phyloP scores from a whole-genome alignment of 2,113 vertebrate genomes.

The Heloderma charlesbogerti region DNA sequence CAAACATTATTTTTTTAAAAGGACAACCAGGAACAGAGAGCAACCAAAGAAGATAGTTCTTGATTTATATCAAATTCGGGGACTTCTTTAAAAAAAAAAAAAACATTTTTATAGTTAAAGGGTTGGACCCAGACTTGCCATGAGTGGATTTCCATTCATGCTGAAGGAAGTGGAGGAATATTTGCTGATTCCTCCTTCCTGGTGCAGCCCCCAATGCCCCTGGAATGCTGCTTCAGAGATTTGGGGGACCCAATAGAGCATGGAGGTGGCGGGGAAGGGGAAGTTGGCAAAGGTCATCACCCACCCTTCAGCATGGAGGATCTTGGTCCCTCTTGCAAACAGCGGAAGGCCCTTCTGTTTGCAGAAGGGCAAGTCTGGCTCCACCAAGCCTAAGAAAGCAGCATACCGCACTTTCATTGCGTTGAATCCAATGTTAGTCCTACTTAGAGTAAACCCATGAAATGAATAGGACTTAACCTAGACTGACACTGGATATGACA shows the following conservation, averaged over 20 bases:
- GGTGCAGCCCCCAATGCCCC: neutral
- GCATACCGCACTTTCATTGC: neutral
- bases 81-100: too few relatives aligned
- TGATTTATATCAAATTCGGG: conserved; percentile 6
- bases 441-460: too few relatives aligned
- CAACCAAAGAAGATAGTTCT: rapidly evolving
- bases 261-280: neutral
- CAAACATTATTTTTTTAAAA: conserved; percentile 6
- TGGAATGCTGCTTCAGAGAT: neutral
- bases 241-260: neutral
- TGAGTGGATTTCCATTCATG: neutral
- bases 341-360: neutral
- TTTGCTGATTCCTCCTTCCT: neutral
- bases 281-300: neutral
- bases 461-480: too few relatives aligned
- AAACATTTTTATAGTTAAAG: neutral
- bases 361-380: neutral
- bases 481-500: too few relatives aligned
- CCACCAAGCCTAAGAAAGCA: neutral
- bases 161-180: neutral
- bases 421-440: too few relatives aligned
- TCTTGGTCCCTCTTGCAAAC: neutral
- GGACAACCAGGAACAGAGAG: neutral
- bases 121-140: neutral
- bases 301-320: neutral